phyloP scores from a whole-genome alignment of 2,113 vertebrate genomes.

The Triplophysa siluroides region DNA sequence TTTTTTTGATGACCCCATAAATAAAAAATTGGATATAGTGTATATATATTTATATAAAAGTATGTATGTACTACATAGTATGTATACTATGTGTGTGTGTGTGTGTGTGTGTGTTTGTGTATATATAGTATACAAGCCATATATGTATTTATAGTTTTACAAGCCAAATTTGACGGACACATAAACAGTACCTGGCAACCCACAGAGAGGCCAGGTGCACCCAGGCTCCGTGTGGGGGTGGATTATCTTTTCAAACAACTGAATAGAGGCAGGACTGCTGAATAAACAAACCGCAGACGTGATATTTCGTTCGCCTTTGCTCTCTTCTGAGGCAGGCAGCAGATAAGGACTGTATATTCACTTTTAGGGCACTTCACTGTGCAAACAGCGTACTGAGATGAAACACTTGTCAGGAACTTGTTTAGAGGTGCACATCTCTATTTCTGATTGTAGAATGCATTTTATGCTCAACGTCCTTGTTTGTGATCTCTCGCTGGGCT shows the following conservation, averaged over 20 bases:
- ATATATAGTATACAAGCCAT: no score
- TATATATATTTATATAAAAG: no score
- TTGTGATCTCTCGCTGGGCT: neutral
- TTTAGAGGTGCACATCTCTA: neutral
- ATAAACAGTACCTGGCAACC: slow-evolving; percentile 34
- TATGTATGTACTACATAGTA: no score
- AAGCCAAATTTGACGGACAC: no score
- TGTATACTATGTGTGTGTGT: no score
- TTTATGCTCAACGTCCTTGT: neutral
- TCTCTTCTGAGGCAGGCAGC: slow-evolving; percentile 7
- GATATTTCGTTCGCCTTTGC: slow-evolving; percentile 1
- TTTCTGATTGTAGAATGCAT: neutral
- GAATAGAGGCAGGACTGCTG: slow-evolving; percentile 20
- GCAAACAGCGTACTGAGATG: neutral
- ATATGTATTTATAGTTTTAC: no score
- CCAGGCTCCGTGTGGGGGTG: slow-evolving; percentile 18
- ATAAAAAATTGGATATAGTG: neutral
- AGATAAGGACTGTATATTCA: neutral
- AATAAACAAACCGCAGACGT: slow-evolving; percentile 37
- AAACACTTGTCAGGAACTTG: neutral
- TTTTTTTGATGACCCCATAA: neutral
- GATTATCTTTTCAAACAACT: slow-evolving; percentile 40
- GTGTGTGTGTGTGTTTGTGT: no score
- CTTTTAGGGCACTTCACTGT: neutral
- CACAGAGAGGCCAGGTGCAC: slow-evolving; percentile 38